Conservation (phyloP, 2,888 invertebrate species). For the Cosmorhoe ocellata region DNA sequence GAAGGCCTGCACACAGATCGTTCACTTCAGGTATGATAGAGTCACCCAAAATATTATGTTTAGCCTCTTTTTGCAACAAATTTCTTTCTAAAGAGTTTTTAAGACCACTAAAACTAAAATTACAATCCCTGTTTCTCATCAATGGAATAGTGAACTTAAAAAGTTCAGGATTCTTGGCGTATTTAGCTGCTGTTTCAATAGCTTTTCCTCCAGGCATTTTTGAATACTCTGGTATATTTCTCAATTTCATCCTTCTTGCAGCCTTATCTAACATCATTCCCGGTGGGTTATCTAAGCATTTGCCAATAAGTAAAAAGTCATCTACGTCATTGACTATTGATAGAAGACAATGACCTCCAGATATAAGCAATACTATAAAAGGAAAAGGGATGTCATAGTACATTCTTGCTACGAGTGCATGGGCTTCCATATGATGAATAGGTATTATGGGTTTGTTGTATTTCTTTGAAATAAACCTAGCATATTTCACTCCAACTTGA, state of each 20-base stretch:
- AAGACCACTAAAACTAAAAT: conserved; percentile 95
- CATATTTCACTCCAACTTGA: conserved; percentile 90
- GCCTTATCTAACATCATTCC: conserved; percentile 97
- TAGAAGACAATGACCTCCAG: conserved; percentile 96
- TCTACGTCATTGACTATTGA: conserved; percentile 88
- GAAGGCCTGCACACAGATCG: conserved; percentile 94
- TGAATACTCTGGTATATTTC: conserved; percentile 88
- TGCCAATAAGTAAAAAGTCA: conserved; percentile 91
- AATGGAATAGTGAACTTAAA: conserved; percentile 87
- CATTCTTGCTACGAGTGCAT: conserved; percentile 95
- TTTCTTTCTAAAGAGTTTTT: conserved; percentile 83
- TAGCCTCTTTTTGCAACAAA: conserved; percentile 82
- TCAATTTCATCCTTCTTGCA: conserved; percentile 92
- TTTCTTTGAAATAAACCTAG: conserved; percentile 86
- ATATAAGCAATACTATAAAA: conserved; percentile 93
- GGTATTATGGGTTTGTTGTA: conserved; percentile 93
- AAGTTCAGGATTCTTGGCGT: conserved; percentile 83
- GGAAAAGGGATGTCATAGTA: conserved; percentile 88
- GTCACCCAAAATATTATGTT: conserved; percentile 83
- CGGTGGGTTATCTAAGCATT: conserved; percentile 92
- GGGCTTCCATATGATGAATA: conserved; percentile 99
- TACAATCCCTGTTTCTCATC: conserved; percentile 87
- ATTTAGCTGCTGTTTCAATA: conserved; percentile 90
- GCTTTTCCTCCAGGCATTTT: conserved; percentile 91
- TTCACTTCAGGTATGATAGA: conserved; percentile 87